Evolutionary conservation across 2,888 invertebrate species (phyloP).

Genomic region (Macropis europaea): DNA sequence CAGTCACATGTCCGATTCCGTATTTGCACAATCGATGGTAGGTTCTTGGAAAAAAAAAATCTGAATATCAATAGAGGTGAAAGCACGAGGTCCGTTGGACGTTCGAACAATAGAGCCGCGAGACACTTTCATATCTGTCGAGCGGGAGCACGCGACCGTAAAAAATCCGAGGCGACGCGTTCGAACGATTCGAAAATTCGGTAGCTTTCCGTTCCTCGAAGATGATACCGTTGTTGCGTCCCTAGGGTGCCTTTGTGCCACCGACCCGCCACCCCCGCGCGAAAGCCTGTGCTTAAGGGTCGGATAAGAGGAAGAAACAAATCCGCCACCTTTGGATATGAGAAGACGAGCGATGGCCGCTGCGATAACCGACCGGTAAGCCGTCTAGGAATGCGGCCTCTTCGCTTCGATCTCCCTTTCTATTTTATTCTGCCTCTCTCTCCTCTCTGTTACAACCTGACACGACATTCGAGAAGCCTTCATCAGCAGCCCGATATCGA

Average conservation of each 20-base stretch:
- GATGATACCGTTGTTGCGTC: conserved; percentile 54
- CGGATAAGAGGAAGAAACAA: conserved; percentile 74
- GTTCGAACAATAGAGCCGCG: conserved; percentile 20
- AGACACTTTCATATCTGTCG: conserved; percentile 19
- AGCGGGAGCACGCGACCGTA: conserved; percentile 20
- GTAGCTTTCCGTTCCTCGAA: conserved; percentile 47
- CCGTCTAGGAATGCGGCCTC: conserved; percentile 77
- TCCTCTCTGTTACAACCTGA: conserved; percentile 28
- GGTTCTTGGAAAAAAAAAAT: too few relatives aligned
- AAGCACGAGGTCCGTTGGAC: neutral
- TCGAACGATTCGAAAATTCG: conserved; percentile 47
- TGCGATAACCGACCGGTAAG: conserved; percentile 72
- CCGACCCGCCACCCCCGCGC: conserved; percentile 50
- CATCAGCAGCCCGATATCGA: conserved; percentile 52
- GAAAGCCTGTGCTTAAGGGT: conserved; percentile 51
- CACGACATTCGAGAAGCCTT: conserved; percentile 62
- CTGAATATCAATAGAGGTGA: too few relatives aligned
- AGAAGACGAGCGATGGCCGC: conserved; percentile 66
- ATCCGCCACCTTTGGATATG: conserved; percentile 73
- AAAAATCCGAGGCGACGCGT: conserved; percentile 37
- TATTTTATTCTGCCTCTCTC: conserved; percentile 47
- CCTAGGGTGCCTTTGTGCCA: conserved; percentile 52
- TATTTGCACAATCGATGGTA: too few relatives aligned
- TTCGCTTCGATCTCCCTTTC: conserved; percentile 53
- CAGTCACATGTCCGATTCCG: too few relatives aligned